Conservation (phyloP, 2,888 invertebrate genomes). For the Hartigia nigra region DNA sequence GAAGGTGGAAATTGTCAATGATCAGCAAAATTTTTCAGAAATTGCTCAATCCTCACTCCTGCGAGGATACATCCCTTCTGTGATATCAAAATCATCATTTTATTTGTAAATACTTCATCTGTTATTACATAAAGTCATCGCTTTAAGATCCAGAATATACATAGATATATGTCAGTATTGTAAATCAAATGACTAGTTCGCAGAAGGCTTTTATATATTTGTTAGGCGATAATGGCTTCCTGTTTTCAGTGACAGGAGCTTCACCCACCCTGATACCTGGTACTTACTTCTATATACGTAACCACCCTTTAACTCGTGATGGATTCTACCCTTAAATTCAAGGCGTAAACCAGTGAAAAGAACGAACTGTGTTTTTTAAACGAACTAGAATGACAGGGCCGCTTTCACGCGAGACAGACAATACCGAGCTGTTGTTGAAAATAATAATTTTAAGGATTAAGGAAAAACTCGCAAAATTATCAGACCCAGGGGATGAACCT, state of each 20-base stretch:
- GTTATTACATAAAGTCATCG: too few species aligned
- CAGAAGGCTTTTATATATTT: not conserved
- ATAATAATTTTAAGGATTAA: too few species aligned
- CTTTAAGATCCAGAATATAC: not conserved
- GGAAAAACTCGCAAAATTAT: too few species aligned
- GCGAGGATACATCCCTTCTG: not conserved
- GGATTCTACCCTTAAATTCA: not conserved
- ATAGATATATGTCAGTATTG: not conserved
- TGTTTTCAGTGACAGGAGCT: not conserved
- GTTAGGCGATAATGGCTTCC: not conserved
- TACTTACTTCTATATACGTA: too few species aligned
- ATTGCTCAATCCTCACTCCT: not conserved
- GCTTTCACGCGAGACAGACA: too few species aligned
- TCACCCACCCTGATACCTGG: not conserved
- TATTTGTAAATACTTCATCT: not conserved
- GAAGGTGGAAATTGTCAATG: not conserved
- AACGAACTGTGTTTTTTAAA: not conserved
- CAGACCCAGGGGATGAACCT: too few species aligned
- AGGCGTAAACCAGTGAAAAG: not conserved
- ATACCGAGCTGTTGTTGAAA: too few species aligned
- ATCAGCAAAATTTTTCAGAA: not conserved
- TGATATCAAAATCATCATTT: not conserved
- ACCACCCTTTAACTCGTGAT: not conserved
- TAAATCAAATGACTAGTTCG: not conserved
- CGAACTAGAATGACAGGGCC: not conserved